These are phyloP conservation scores for Steinernema scapterisci DNA, from an alignment of 2,888 invertebrate species.

Conservation along the genomic window DNA sequence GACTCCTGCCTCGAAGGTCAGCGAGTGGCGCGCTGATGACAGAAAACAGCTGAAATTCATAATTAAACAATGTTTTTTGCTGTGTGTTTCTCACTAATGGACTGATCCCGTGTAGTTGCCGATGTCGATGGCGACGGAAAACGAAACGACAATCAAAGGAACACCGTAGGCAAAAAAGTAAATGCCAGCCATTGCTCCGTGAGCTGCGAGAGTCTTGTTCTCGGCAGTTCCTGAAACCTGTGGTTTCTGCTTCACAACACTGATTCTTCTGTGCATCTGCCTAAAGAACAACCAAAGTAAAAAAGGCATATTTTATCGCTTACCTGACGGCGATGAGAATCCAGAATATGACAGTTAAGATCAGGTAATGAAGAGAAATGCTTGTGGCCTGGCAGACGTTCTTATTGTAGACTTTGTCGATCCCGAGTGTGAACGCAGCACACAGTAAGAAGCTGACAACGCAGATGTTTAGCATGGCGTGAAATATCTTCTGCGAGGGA, in stretches of 20 bases:
- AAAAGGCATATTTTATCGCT: no score
- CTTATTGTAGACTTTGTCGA: constrained; percentile 4
- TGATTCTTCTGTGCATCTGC: neutral
- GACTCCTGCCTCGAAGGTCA: neutral
- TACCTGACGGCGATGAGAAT: neutral
- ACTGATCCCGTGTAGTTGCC: neutral
- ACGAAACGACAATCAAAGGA: constrained; percentile 6
- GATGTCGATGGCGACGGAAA: neutral
- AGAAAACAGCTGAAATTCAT: constrained; percentile 4
- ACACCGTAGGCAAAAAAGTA: constrained; percentile 26
- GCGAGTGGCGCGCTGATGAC: neutral
- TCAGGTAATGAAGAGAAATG: neutral
- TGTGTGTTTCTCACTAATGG: neutral
- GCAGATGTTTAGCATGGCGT: constrained; percentile 18
- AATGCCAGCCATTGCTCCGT: neutral
- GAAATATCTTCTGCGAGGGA: neutral
- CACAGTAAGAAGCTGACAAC: neutral
- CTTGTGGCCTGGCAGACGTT: neutral
- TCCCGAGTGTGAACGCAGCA: neutral
- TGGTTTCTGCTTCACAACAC: neutral
- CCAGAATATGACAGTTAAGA: neutral
- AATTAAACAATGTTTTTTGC: neutral
- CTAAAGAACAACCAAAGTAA: no score
- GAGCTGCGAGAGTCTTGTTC: neutral
- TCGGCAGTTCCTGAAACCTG: neutral